These are phyloP conservation scores for Epinephelus awoara DNA, from an alignment of 2,797 vertebrate genomes.

Conservation along the genomic window DNA sequence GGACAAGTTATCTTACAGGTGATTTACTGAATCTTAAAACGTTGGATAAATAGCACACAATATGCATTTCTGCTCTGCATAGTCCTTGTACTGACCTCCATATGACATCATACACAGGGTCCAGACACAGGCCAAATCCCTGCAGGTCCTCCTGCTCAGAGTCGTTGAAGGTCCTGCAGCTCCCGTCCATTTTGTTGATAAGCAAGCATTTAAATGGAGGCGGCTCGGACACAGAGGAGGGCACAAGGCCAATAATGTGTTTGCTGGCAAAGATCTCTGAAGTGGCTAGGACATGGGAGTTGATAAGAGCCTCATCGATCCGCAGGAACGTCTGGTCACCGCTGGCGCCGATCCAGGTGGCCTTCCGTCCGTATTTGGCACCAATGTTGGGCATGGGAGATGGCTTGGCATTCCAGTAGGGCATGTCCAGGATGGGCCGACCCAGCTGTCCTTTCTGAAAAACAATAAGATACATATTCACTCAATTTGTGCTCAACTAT, in stretches of 20 bases:
- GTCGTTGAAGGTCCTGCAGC: conserved; percentile 99
- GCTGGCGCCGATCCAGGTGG: conserved; percentile 98
- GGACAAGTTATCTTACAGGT: not conserved
- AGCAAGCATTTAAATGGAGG: conserved; percentile 98
- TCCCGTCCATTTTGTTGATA: conserved; percentile 99
- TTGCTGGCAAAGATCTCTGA: conserved; percentile 99
- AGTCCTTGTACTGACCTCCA: conserved; percentile 92
- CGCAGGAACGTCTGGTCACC: conserved; percentile 98
- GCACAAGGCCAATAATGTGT: conserved; percentile 98
- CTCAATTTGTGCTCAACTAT: not conserved
- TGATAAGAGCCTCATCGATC: conserved; percentile 98
- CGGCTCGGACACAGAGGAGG: conserved; percentile 95
- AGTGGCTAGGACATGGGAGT: conserved; percentile 97
- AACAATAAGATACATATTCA: conserved; percentile 9
- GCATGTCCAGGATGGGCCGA: conserved; percentile 96
- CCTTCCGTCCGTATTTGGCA: conserved; percentile 97
- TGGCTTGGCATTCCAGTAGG: conserved; percentile 99
- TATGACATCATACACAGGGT: conserved; percentile 99
- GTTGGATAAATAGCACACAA: not conserved
- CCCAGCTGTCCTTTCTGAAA: conserved; percentile 97
- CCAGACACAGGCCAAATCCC: conserved; percentile 97
- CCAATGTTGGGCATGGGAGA: conserved; percentile 99
- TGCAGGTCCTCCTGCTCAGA: conserved; percentile 99
- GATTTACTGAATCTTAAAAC: not conserved
- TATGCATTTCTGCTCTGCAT: not conserved